These are phyloP conservation scores for Ia io DNA, from an alignment of 2,113 vertebrate genomes.

Conservation along the genomic window DNA sequence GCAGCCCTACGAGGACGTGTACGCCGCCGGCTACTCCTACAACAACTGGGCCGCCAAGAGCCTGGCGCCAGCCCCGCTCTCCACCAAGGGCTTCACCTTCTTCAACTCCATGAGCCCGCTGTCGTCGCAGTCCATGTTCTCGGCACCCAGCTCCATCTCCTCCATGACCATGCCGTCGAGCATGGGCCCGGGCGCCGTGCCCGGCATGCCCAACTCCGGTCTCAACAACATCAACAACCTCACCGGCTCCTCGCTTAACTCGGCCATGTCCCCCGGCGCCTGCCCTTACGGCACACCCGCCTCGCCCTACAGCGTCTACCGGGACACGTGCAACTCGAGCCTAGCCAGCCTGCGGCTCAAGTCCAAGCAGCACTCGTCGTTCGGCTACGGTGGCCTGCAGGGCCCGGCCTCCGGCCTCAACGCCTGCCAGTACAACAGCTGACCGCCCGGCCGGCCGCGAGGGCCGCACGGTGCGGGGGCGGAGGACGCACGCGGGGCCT, in stretches of 20 bases:
- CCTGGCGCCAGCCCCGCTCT: constrained; percentile 92
- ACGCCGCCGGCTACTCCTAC: constrained; percentile 96
- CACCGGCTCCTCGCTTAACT: constrained; percentile 93
- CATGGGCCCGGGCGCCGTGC: constrained; percentile 95
- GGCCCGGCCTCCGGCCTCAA: constrained; percentile 94
- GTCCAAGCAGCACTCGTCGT: constrained; percentile 98
- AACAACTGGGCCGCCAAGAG: constrained; percentile 99
- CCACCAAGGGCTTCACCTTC: constrained; percentile 98
- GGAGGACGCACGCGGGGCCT: background rate
- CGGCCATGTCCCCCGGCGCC: constrained; percentile 94
- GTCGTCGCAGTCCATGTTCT: constrained; percentile 98
- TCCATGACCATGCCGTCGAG: constrained; percentile 98
- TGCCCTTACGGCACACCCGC: constrained; percentile 96
- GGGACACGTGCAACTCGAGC: constrained; percentile 99
- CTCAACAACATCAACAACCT: constrained; percentile 99
- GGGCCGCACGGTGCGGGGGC: background rate
- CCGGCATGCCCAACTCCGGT: constrained; percentile 91
- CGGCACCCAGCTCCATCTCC: constrained; percentile 95
- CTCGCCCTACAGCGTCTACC: constrained; percentile 96
- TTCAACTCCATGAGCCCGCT: constrained; percentile 99
- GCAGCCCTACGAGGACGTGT: constrained; percentile 99
- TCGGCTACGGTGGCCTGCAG: constrained; percentile 96
- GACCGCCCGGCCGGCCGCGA: constrained; percentile 81
- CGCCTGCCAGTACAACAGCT: constrained; percentile 99
- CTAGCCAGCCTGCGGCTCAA: constrained; percentile 97